phyloP scores from a whole-genome alignment of 1,140 invertebrate species.

The Homarus americanus region DNA sequence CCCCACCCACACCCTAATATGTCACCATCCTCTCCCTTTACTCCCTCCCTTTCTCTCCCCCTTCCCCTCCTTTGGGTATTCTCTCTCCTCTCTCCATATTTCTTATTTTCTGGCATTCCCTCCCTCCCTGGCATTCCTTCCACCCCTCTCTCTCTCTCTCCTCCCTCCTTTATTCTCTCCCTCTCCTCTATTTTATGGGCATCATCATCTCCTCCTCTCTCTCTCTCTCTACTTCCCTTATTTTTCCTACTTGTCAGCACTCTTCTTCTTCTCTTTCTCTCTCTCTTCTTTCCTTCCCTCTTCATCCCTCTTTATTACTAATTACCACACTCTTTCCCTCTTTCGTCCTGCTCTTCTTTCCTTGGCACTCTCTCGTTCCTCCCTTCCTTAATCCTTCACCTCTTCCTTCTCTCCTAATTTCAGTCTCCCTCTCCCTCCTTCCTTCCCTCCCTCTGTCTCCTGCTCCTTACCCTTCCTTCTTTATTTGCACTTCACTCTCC shows the following conservation, averaged over 20 bases:
- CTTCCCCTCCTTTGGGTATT: neutral
- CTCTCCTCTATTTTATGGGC: neutral
- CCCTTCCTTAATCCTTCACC: too few relatives aligned
- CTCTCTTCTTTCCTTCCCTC: neutral
- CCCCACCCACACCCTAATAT: neutral
- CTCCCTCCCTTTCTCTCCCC: neutral
- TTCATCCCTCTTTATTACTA: constrained; percentile 1
- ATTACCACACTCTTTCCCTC: constrained; percentile 1
- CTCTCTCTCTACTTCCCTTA: constrained; percentile 14
- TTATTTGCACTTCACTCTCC: too few relatives aligned
- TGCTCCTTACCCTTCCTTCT: too few relatives aligned
- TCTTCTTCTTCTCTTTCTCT: constrained; percentile 8
- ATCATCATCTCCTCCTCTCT: constrained; percentile 2
- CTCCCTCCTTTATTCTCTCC: neutral
- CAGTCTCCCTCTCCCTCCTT: too few relatives aligned
- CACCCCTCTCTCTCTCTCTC: neutral
- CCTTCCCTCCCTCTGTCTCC: too few relatives aligned
- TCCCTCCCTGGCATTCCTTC: neutral
- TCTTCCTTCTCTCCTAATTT: too few relatives aligned
- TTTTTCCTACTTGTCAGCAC: constrained; percentile 10
- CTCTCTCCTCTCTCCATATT: neutral
- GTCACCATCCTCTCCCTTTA: neutral
- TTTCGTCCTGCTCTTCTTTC: too few relatives aligned
- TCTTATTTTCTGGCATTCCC: too few relatives aligned
- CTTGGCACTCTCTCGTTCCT: too few relatives aligned